Evolutionary conservation across 2,888 invertebrate species (phyloP), one percentile per base, ranked within the genome.

Genomic region (Trichacis sp.): DNA sequence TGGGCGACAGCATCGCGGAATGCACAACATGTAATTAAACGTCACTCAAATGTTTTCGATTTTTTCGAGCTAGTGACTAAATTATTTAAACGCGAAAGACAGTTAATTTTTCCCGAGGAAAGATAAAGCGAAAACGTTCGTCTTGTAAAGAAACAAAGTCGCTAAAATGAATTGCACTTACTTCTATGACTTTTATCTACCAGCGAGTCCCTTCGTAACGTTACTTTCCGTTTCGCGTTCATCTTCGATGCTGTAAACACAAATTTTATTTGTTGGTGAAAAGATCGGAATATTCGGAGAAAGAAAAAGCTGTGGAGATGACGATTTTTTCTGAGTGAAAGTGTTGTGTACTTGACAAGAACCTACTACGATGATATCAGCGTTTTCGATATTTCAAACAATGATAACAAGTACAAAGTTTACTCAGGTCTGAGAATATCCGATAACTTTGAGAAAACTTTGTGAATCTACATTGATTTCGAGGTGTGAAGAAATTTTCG

Each of bases 111-210:
- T 24, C 3, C 8, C 8, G 8, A 24, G 3, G 24, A 24, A 8
- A 24, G 24, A 24, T 24, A 9, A 33, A 33, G n/a, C 33, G 33
- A 33, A 6, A n/a, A n/a, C 8, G n/a, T n/a, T n/a, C n/a, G n/a
- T n/a, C n/a, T n/a, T n/a, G n/a, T n/a, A n/a, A 33, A 33, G 11
- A 8, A 24, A 8, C 8, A 24, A 8, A 8, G 4, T 24, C 24
- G 6, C n/a, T 11, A 36, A 20, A 49, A 8, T 1, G 5, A n/a
- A n/a, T 6, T 33, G 18, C 78, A 89, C 92, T 91, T 86, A 94
- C 94, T 93, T 87, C 94, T 88, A 83, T 93, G 94, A 29, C 93
- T 93, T 82, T 93, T 94, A 83, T 94, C 94, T 53, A 77, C 71
- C 40, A 91, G 88, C 29, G 93, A 91, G 85, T 94, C 94, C 65